Conservation (phyloP, 2,888 invertebrate species). For the Terebella lapidaria region DNA sequence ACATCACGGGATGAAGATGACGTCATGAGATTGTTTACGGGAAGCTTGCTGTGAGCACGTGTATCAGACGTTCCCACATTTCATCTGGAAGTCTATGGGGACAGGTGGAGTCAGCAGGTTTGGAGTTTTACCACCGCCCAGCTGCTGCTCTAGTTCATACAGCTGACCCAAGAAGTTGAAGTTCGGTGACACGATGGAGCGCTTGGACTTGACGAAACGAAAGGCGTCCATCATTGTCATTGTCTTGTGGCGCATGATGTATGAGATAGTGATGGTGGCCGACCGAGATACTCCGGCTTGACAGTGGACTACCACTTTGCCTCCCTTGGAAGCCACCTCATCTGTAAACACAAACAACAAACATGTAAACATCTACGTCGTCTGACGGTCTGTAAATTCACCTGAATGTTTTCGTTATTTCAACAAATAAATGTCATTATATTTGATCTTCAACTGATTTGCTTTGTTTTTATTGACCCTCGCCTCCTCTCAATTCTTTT, state of each 20-base stretch:
- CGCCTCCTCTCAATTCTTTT: too few species aligned
- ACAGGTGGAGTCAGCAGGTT: background rate
- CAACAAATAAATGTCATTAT: too few species aligned
- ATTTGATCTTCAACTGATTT: too few species aligned
- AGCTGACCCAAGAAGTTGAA: conserved; percentile 90
- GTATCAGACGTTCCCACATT: too few species aligned
- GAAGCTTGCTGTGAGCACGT: too few species aligned
- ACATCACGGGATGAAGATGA: too few species aligned
- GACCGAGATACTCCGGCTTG: conserved; percentile 92
- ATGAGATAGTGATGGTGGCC: conserved; percentile 90
- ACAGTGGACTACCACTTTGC: conserved; percentile 83
- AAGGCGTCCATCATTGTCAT: conserved; percentile 82
- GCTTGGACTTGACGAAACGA: conserved; percentile 75
- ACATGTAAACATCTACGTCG: too few species aligned
- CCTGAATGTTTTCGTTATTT: too few species aligned
- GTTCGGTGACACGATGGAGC: conserved; percentile 90
- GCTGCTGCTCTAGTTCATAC: conserved; percentile 70
- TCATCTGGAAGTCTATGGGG: too few species aligned
- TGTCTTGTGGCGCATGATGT: conserved; percentile 78
- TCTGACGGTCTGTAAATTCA: too few species aligned
- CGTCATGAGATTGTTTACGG: too few species aligned
- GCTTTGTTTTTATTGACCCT: too few species aligned
- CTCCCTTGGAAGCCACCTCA: conserved; percentile 66
- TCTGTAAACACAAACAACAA: conserved; percentile 58
- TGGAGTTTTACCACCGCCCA: conserved; percentile 31